These are phyloP conservation scores for Notothenia rossii DNA, from an alignment of 2,113 vertebrate species.

Conservation along the genomic window DNA sequence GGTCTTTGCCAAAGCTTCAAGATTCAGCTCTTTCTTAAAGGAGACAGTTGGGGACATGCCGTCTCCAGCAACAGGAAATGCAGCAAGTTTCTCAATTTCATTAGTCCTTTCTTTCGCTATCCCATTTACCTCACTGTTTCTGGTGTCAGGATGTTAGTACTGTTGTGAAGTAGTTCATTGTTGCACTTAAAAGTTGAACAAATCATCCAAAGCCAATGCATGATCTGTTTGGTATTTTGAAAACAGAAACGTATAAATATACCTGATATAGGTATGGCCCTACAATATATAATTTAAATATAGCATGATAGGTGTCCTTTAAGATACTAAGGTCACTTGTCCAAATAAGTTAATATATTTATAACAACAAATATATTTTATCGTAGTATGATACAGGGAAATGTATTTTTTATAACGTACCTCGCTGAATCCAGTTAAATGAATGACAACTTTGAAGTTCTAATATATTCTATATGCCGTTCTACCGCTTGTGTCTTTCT, in stretches of 20 bases:
- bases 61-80: slow-evolving; percentile 19
- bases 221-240: no score
- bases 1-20: slow-evolving; percentile 51
- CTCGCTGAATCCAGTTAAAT: not conserved
- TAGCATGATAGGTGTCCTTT: no score
- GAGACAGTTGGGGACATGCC: slow-evolving; percentile 41
- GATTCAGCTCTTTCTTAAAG: slow-evolving; percentile 52
- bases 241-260: no score
- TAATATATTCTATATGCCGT: not conserved
- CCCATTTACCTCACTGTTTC: slow-evolving; percentile 2
- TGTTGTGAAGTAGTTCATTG: not conserved
- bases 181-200: not conserved
- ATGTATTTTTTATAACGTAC: not conserved
- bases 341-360: not conserved
- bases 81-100: slow-evolving; percentile 8
- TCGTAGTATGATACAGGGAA: not conserved
- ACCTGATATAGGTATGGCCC: no score
- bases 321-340: not conserved
- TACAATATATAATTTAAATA: no score
- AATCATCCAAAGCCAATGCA: not conserved
- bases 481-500: not conserved
- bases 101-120: slow-evolving; percentile 23
- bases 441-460: not conserved
- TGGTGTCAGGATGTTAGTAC: not conserved
- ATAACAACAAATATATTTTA: not conserved